These are phyloP conservation scores for Drosophila asahinai DNA, from an alignment of 1,140 invertebrate genomes.

Conservation along the genomic window DNA sequence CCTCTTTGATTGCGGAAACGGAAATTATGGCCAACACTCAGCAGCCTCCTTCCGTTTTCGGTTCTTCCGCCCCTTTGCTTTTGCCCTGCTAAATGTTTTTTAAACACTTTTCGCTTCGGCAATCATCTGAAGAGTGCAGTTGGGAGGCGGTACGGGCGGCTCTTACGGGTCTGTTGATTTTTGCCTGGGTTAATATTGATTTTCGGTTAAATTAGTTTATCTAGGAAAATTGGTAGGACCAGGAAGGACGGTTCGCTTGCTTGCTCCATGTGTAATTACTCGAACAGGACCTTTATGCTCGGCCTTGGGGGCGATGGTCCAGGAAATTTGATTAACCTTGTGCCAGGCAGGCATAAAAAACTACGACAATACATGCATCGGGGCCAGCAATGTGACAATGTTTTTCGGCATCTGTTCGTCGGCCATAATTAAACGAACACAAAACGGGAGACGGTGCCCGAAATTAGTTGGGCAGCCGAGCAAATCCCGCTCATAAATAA, in stretches of 20 bases:
- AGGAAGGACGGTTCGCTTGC: not conserved
- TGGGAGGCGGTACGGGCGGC: conserved; percentile 16
- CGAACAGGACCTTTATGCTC: conserved; percentile 20
- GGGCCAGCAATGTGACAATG: conserved; percentile 25
- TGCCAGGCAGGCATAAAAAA: not conserved
- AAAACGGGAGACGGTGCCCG: not conserved
- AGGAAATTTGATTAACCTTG: conserved; percentile 43
- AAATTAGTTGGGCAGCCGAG: conserved; percentile 30
- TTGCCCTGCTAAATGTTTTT: conserved; percentile 36
- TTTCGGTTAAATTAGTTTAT: conserved; percentile 58
- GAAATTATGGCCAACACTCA: conserved; percentile 60
- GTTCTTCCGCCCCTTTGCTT: conserved; percentile 1
- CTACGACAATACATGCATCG: conserved; percentile 18
- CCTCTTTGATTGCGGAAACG: conserved; percentile 66
- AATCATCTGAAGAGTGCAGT: conserved; percentile 46
- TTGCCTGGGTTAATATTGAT: conserved; percentile 68
- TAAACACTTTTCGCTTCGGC: conserved; percentile 35
- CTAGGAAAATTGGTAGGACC: conserved; percentile 44
- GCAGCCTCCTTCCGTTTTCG: conserved; percentile 5
- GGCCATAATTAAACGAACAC: conserved; percentile 33
- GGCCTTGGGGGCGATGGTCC: conserved; percentile 32
- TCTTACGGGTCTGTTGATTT: conserved; percentile 54
- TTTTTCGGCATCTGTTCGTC: conserved; percentile 33
- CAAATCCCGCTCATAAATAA: conserved; percentile 28
- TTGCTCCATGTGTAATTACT: conserved; percentile 37